Percentiles rank a stretch among this genome's conserved stretches.
phyloP scores from a whole-genome alignment of 2,888 invertebrate species.

The Spisula solida region DNA sequence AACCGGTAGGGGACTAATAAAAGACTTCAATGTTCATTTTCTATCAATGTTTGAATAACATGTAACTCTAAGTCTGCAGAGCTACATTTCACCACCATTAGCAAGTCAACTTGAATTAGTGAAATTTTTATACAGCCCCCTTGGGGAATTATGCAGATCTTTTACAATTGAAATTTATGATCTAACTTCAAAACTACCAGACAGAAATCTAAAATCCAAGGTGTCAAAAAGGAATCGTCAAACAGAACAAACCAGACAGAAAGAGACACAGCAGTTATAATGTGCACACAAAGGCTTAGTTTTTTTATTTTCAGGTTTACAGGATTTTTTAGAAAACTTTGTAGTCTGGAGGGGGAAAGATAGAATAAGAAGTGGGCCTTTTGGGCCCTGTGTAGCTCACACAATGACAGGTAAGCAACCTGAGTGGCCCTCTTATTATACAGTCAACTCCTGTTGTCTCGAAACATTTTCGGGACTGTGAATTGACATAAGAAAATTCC shows the following conservation, averaged over 20 bases:
- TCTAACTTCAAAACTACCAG: not conserved
- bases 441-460: no score
- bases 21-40: no score
- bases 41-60: not conserved
- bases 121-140: conserved; percentile 10
- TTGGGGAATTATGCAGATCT: not conserved
- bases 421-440: no score
- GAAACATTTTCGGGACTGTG: no score
- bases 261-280: no score
- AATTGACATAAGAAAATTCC: no score
- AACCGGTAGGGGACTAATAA: no score
- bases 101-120: conserved; percentile 15
- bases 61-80: not conserved
- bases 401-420: not conserved
- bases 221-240: not conserved
- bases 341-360: no score
- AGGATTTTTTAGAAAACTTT: not conserved
- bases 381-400: no score
- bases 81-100: conserved; percentile 12
- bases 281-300: no score
- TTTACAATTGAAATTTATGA: conserved; percentile 16
- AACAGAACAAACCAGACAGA: not conserved
- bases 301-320: not conserved
- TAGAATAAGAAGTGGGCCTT: no score
- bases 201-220: not conserved